These are phyloP conservation scores for Thymelicus lineola DNA, from an alignment of 2,888 invertebrate species.

Conservation along the genomic window DNA sequence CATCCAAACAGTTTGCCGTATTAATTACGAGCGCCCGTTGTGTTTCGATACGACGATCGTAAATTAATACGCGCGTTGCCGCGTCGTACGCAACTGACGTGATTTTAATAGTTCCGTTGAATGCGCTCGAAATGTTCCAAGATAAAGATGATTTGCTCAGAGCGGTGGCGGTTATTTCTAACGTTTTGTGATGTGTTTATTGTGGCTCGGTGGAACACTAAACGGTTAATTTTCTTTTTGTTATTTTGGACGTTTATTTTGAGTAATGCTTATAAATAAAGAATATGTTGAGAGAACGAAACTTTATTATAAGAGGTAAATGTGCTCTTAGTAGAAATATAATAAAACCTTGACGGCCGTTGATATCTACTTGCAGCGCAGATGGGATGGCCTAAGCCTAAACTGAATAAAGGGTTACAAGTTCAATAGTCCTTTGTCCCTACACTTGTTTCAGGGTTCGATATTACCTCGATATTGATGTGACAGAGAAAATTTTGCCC, in stretches of 20 bases:
- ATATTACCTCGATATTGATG: too few relatives aligned
- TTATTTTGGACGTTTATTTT: conserved; percentile 5
- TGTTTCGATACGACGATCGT: conserved; percentile 42
- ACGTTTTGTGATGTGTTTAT: conserved; percentile 27
- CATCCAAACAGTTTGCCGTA: conserved; percentile 45
- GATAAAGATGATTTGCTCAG: conserved; percentile 30
- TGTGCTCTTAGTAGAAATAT: background rate
- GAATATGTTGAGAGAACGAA: background rate
- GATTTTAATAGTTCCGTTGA: conserved; percentile 43
- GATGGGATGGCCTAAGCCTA: too few relatives aligned
- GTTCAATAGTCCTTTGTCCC: too few relatives aligned
- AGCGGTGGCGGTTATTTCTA: conserved; percentile 6
- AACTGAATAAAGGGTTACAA: too few relatives aligned
- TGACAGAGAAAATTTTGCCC: too few relatives aligned
- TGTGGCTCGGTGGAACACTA: conserved; percentile 3
- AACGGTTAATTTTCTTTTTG: conserved; percentile 1
- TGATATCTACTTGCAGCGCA: too few relatives aligned
- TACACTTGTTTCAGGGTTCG: too few relatives aligned
- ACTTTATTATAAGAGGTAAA: background rate
- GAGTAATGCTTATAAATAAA: conserved; percentile 5
- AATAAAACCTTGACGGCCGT: too few relatives aligned
- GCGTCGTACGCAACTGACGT: conserved; percentile 43
- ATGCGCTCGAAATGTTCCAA: conserved; percentile 30
- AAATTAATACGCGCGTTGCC: conserved; percentile 43
- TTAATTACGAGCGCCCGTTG: conserved; percentile 46